These are phyloP conservation scores for Addax nasomaculatus DNA, from an alignment of 2,113 vertebrate species.

Conservation along the genomic window DNA sequence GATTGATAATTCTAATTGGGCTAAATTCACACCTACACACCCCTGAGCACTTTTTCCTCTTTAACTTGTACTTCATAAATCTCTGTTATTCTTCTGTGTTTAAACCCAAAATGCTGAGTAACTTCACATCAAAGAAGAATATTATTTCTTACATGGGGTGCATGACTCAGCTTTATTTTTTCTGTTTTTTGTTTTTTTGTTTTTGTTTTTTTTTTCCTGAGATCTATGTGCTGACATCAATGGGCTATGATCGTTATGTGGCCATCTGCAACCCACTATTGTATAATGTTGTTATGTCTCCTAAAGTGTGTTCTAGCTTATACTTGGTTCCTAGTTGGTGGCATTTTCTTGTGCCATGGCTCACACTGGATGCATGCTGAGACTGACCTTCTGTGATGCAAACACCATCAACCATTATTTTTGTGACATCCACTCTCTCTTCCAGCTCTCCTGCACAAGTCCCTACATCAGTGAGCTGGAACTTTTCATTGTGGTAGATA, in stretches of 20 bases:
- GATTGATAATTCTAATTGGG: neutral
- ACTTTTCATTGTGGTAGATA: neutral
- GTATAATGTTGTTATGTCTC: neutral
- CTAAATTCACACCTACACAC: neutral
- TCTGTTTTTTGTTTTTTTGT: too few species aligned
- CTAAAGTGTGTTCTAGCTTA: neutral
- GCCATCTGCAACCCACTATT: too few species aligned
- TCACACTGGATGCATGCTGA: conserved; percentile 22
- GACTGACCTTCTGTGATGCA: conserved; percentile 29
- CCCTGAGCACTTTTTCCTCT: too few species aligned
- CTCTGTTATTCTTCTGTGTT: too few species aligned
- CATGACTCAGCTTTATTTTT: too few species aligned
- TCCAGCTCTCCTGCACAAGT: conserved; percentile 20
- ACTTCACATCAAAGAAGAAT: too few species aligned
- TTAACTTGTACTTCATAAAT: too few species aligned
- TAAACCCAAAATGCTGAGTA: too few species aligned
- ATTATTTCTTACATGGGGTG: too few species aligned
- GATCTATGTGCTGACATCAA: too few species aligned
- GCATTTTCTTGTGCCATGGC: neutral
- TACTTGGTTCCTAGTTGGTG: neutral
- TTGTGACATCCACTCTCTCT: neutral
- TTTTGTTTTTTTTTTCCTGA: too few species aligned
- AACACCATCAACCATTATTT: conserved; percentile 44
- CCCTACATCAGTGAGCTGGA: neutral
- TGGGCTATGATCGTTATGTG: too few species aligned